Conservation (phyloP, 2,797 vertebrate genomes). For the Semaprochilodus insignis region DNA sequence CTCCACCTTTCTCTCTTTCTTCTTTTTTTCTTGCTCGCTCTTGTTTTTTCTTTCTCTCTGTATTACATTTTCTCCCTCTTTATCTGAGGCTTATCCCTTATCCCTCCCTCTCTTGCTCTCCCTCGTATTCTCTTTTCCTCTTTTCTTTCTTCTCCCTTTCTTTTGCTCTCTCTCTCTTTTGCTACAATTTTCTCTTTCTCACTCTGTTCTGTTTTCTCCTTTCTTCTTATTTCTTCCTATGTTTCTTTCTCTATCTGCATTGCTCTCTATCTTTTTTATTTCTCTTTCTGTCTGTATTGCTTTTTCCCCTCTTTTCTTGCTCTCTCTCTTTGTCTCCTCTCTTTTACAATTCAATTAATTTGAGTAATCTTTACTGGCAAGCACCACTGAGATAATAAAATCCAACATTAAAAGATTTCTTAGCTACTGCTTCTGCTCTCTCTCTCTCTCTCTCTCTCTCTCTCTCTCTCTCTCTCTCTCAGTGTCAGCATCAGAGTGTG, state of each 20-base stretch:
- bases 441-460: not conserved
- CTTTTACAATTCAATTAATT: no score
- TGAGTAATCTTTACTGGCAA: no score
- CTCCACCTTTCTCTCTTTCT: not conserved
- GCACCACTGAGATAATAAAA: no score
- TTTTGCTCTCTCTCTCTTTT: not conserved
- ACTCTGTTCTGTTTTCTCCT: not conserved
- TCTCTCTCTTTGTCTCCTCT: no score
- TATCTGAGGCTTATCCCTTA: not conserved
- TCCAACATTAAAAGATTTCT: no score
- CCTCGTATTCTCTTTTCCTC: not conserved
- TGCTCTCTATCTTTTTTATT: not conserved
- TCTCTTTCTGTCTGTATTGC: no score
- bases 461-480: not conserved
- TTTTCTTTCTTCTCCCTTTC: not conserved
- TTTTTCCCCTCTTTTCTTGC: no score
- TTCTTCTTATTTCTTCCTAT: not conserved
- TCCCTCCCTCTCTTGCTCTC: not conserved
- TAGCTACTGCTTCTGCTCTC: not conserved
- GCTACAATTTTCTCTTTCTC: not conserved
- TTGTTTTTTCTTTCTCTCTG: not conserved
- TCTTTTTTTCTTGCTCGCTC: not conserved
- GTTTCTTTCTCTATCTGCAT: not conserved
- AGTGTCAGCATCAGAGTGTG: not conserved
- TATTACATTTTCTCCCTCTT: not conserved